Conservation (phyloP, 2,113 vertebrate genomes). For the Lampris megalopsis region DNA sequence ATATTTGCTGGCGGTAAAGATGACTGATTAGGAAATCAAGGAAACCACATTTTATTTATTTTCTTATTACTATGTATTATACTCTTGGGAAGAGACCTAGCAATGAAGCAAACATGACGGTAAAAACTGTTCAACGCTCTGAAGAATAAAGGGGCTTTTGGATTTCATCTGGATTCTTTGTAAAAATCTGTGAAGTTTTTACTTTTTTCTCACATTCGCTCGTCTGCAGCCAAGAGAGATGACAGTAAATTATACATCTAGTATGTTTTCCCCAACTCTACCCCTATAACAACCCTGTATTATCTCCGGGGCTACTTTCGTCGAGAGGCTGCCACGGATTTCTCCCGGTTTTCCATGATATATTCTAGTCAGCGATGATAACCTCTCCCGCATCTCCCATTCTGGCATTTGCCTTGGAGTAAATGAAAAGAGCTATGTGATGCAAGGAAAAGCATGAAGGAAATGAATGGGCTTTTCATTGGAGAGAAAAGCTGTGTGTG, state of each 20-base stretch:
- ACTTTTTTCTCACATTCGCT: neutral
- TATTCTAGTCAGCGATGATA: constrained; percentile 18
- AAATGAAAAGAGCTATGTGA: constrained; percentile 28
- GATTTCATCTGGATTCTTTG: neutral
- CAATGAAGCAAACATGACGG: neutral
- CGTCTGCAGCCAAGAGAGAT: neutral
- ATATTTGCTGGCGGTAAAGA: neutral
- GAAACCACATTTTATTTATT: neutral
- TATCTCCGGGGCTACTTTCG: neutral
- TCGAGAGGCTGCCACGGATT: neutral
- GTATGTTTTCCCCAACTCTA: no score
- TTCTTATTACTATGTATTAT: no score
- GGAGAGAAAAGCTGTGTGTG: constrained; percentile 52
- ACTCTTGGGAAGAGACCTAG: no score
- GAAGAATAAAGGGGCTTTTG: neutral
- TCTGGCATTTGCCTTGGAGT: constrained; percentile 21
- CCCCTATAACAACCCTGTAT: neutral
- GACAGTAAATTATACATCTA: neutral
- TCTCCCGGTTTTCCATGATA: neutral
- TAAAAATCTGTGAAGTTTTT: neutral
- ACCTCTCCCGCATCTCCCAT: constrained; percentile 35
- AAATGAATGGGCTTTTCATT: constrained; percentile 60
- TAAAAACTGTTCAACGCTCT: neutral
- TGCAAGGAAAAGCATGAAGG: constrained; percentile 47
- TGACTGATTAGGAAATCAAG: neutral